Evolutionary conservation across 2,113 vertebrate species (phyloP).

Genomic region (Macaca mulatta): DNA sequence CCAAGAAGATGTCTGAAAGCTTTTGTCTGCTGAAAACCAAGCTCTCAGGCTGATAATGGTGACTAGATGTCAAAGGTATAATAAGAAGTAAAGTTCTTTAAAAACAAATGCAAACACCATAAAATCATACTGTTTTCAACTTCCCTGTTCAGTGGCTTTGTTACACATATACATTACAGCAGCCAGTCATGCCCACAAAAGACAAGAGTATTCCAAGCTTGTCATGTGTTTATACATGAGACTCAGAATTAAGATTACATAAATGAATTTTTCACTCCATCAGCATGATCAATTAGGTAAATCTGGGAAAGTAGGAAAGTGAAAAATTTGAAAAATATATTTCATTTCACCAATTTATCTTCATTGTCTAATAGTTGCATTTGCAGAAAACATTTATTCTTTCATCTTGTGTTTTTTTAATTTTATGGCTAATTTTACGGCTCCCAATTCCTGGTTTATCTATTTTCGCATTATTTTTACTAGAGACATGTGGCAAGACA

Average conservation of each 20-base stretch:
- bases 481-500: neutral
- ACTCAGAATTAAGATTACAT: neutral
- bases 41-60: neutral
- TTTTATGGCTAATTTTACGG: neutral
- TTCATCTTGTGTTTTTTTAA: neutral
- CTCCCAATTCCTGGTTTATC: neutral
- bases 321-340: constrained; percentile 37
- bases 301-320: neutral
- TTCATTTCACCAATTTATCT: constrained; percentile 41
- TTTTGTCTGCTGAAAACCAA: constrained; percentile 67
- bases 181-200: neutral
- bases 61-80: constrained; percentile 51
- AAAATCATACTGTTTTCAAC: constrained; percentile 66
- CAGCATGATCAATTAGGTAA: neutral
- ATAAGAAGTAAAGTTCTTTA: constrained; percentile 34
- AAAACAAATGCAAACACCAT: constrained; percentile 42
- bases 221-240: neutral
- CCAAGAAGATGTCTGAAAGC: constrained; percentile 51
- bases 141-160: constrained; percentile 55
- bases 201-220: neutral
- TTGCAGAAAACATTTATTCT: neutral
- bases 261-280: neutral
- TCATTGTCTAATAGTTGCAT: neutral
- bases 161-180: neutral
- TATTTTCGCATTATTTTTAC: neutral